Evolutionary conservation across 2,113 vertebrate species (phyloP).

Genomic region (Menura novaehollandiae): DNA sequence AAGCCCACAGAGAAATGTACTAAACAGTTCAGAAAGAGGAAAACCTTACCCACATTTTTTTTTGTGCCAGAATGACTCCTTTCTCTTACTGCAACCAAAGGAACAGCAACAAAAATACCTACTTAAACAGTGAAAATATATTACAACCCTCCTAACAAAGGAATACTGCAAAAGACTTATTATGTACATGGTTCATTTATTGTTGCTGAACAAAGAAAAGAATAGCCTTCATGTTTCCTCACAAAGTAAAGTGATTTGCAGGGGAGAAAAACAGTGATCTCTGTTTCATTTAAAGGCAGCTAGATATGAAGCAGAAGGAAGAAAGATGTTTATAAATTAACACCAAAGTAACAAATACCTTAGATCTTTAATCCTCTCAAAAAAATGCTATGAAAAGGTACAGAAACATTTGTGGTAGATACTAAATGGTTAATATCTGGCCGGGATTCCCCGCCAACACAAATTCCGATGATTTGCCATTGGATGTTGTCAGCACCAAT

Average conservation of each 20-base stretch:
- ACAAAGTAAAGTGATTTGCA: neutral
- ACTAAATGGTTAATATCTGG: neutral
- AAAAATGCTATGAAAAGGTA: neutral
- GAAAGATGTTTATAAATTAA: neutral
- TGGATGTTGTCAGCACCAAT: slow-evolving; percentile 18
- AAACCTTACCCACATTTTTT: neutral
- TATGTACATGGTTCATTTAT: neutral
- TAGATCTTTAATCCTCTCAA: neutral
- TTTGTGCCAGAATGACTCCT: neutral
- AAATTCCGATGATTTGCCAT: slow-evolving; percentile 22
- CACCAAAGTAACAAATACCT: neutral
- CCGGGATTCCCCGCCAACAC: slow-evolving; percentile 33
- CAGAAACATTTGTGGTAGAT: neutral
- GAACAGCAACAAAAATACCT: neutral
- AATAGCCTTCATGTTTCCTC: neutral
- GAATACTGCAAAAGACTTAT: neutral
- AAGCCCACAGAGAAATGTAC: slow-evolving; percentile 30
- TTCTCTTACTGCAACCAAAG: neutral
- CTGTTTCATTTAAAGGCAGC: neutral
- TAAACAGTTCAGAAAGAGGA: slow-evolving; percentile 14
- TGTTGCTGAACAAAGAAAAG: neutral
- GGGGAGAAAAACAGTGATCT: neutral
- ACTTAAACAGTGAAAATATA: neutral
- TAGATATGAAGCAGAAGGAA: neutral
- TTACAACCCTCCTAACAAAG: neutral